phyloP scores from a whole-genome alignment of 2,797 vertebrate species.

The Harpagifer antarcticus region DNA sequence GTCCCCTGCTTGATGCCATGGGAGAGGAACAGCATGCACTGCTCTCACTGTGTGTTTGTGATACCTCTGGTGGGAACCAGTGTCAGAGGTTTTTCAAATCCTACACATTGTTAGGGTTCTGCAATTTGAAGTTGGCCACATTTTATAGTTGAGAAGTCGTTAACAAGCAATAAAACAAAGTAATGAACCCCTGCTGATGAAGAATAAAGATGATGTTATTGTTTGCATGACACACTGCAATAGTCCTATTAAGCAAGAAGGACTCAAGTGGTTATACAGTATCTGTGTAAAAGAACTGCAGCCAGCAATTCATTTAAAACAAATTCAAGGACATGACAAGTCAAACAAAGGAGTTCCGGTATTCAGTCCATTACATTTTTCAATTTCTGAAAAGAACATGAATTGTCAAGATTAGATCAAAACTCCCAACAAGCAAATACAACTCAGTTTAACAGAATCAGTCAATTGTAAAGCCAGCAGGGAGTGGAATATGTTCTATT shows the following conservation, averaged over 20 bases:
- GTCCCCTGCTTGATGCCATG: neutral
- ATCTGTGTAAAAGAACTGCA: neutral
- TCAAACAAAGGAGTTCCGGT: neutral
- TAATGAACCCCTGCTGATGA: neutral
- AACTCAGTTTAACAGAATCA: neutral
- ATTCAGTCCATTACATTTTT: no score
- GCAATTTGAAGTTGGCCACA: neutral
- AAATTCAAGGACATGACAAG: neutral
- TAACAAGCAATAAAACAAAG: neutral
- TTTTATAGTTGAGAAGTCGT: neutral
- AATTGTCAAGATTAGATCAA: no score
- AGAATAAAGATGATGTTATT: neutral
- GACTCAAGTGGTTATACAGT: neutral
- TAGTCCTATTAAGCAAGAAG: neutral
- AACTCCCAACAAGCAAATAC: neutral
- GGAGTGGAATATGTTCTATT: slow-evolving; percentile 1
- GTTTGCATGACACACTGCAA: neutral
- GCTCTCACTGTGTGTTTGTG: neutral
- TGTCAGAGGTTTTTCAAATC: neutral
- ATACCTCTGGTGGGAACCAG: neutral
- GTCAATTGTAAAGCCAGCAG: neutral
- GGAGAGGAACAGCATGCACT: neutral
- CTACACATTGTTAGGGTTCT: neutral
- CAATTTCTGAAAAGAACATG: no score
- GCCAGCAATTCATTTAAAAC: neutral